phyloP scores from a whole-genome alignment of 2,797 vertebrate genomes.

The Molossus alvarezi region DNA sequence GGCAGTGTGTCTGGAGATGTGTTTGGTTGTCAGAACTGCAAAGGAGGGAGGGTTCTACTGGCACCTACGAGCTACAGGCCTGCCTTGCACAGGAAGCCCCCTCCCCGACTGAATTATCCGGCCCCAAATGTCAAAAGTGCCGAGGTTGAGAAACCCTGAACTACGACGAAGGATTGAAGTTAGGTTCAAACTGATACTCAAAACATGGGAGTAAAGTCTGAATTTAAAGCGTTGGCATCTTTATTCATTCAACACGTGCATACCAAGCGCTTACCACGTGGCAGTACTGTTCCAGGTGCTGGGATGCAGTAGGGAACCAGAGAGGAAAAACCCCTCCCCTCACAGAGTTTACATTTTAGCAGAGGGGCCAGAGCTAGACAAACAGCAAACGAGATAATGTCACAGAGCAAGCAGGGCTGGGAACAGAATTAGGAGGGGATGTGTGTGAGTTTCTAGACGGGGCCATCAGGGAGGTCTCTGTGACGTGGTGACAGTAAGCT shows the following conservation, averaged over 20 bases:
- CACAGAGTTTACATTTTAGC: neutral
- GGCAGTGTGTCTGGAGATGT: neutral
- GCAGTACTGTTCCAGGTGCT: neutral
- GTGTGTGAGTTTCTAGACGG: fast-evolving
- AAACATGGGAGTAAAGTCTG: neutral
- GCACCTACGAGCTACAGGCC: neutral
- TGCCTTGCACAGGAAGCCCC: fast-evolving
- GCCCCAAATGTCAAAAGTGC: neutral
- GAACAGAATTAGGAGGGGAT: neutral
- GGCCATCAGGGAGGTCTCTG: neutral
- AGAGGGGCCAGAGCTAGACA: neutral
- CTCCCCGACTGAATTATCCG: neutral
- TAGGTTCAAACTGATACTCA: neutral
- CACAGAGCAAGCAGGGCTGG: neutral
- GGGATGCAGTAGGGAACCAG: neutral
- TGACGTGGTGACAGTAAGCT: neutral
- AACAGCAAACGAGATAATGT: neutral
- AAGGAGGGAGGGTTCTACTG: neutral
- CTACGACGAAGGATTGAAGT: fast-evolving
- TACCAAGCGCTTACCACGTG: fast-evolving
- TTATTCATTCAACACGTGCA: neutral
- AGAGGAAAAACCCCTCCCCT: too few species aligned
- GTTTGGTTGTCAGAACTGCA: neutral
- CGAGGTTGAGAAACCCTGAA: neutral
- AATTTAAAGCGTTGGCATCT: neutral